Evolutionary conservation across 2,888 invertebrate genomes (phyloP), one percentile per base, ranked within the genome.

Genomic region (Stegophylla sp.): DNA sequence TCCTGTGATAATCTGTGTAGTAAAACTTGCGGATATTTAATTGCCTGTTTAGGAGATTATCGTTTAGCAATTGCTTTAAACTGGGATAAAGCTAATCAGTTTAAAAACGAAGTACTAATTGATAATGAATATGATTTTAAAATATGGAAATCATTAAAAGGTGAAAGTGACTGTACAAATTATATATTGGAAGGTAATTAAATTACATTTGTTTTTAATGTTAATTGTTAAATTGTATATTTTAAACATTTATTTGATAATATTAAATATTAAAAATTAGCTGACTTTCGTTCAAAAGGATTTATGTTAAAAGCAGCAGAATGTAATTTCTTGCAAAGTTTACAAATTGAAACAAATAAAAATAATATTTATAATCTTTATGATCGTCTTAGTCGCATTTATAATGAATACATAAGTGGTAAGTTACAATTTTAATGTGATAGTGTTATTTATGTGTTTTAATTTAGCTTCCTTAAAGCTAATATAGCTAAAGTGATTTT

Each of bases 41-140:
- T 94, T 20, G 93, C 93, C 0, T 88, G 94, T 66, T 93, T 94
- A 0, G 96, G 95, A 0, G 95, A 96, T 85, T n/a, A 85, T 86
- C n/a, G 92, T 85, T 92, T 94, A 83, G 92, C 93, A 88, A 88
- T 93, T 83, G 91, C 92, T 43, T 92, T 93, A 85, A 88, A 91
- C 84, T 93, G 92, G 91, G 85, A 86, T 0, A 86, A 89, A 4
- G 86, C 91, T 69, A 90, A 91, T 0, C 85, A 85, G 5, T 89
- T 89, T 84, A 61, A 15, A 9, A 34, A 41, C 17, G 83, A 83
- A 12, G 17, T 82, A 23, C 28, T 45, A 20, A 20, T n/a, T 4
- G 15, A 64, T 13, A 59, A 74, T 13, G 12, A n/a, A 12, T 88
- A 88, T 0, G 91, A 92, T 83, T 85, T 87, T 28, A 88, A 89